Percentiles rank a stretch among this genome's conserved stretches.
Evolutionary conservation across 2,888 invertebrate genomes (phyloP).

Genomic region (Cheilosia impressa): DNA sequence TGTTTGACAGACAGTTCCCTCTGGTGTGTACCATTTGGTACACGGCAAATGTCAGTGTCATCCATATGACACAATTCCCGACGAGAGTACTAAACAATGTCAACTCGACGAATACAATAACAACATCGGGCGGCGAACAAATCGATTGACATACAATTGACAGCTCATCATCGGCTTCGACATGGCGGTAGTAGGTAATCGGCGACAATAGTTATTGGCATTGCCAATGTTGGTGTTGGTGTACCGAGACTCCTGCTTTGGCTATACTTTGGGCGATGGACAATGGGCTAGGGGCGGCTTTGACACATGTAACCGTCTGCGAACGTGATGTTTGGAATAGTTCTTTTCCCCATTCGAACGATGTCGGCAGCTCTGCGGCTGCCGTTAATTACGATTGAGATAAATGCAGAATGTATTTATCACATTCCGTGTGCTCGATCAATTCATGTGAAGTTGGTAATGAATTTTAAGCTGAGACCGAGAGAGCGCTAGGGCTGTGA

Average conservation of each 20-base stretch:
- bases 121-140: constrained; percentile 62
- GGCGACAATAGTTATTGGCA: constrained; percentile 19
- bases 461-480: background rate
- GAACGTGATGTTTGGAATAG: constrained; percentile 33
- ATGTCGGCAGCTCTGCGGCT: background rate
- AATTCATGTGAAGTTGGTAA: constrained; percentile 48
- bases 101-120: constrained; percentile 36
- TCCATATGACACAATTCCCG: constrained; percentile 51
- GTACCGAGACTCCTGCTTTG: constrained; percentile 14
- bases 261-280: constrained; percentile 3
- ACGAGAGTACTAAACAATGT: constrained; percentile 46
- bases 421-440: constrained; percentile 48
- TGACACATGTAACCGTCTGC: constrained; percentile 36
- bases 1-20: constrained; percentile 49
- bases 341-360: constrained; percentile 3
- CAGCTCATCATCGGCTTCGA: constrained; percentile 55
- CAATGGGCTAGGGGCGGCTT: constrained; percentile 21
- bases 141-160: constrained; percentile 69
- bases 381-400: constrained; percentile 52
- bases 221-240: background rate
- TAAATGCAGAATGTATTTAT: constrained; percentile 24
- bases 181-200: constrained; percentile 48
- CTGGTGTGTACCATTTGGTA: constrained; percentile 38
- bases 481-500: constrained; percentile 21
- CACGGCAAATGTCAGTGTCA: constrained; percentile 53